Percentiles rank a stretch among this genome's conserved stretches.
These are phyloP conservation scores for Bos taurus DNA, from an alignment of 2,113 vertebrate species.

Conservation along the genomic window DNA sequence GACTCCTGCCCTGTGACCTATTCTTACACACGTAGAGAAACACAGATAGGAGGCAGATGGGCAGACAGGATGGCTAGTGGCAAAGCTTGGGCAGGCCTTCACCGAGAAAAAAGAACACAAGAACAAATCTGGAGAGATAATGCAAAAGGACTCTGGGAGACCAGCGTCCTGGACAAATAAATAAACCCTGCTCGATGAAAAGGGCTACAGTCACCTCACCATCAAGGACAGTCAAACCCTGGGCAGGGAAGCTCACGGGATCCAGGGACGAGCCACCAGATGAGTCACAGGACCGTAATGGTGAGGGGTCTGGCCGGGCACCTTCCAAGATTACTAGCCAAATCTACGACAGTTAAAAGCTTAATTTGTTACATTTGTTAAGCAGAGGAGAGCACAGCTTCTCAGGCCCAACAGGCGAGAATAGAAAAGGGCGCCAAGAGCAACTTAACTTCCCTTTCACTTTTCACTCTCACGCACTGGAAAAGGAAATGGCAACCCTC, in stretches of 20 bases:
- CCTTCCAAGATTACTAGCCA: neutral
- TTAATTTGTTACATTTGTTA: neutral
- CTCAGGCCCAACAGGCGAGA: neutral
- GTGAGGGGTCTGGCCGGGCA: neutral
- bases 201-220: neutral
- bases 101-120: neutral
- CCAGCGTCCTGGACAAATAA: neutral
- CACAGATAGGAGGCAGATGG: neutral
- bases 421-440: neutral
- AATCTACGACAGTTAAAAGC: neutral
- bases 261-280: neutral
- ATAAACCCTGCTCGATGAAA: neutral
- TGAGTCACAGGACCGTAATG: neutral
- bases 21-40: neutral
- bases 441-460: no score
- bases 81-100: neutral
- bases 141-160: neutral
- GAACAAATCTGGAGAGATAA: neutral
- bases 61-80: neutral
- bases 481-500: no score
- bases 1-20: neutral
- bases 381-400: neutral
- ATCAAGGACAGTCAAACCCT: neutral
- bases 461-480: no score
- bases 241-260: neutral